A percentile compares a stretch with the other conserved stretches of the same genome.
Evolutionary conservation across 2,113 vertebrate species (phyloP).

Genomic region (Conger conger): DNA sequence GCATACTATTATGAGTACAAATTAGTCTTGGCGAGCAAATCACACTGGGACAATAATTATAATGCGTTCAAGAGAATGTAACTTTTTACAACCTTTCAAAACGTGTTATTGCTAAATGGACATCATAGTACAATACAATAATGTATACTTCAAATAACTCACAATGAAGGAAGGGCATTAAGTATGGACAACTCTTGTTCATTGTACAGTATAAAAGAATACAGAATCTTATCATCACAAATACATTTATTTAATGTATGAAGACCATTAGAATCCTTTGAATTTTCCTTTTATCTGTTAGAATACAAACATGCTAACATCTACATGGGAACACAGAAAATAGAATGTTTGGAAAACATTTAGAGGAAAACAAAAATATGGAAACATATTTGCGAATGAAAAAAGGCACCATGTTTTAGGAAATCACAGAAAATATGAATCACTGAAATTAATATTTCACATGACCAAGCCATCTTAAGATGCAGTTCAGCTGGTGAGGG

Average conservation of each 20-base stretch:
- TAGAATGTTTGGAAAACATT: conserved; percentile 9
- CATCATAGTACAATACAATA: too few species aligned
- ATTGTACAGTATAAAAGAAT: too few species aligned
- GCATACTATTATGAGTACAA: neutral
- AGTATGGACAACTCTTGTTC: too few species aligned
- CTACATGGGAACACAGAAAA: conserved; percentile 7
- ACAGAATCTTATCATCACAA: neutral
- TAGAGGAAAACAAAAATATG: neutral
- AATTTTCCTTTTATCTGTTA: neutral
- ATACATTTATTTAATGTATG: neutral
- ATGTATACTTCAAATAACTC: too few species aligned
- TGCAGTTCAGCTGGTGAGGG: neutral
- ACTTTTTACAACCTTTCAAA: too few species aligned
- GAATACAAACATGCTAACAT: conserved; percentile 3
- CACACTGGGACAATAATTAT: too few species aligned
- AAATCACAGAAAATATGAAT: neutral
- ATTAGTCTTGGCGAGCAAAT: too few species aligned
- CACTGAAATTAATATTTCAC: too few species aligned
- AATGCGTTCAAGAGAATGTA: too few species aligned
- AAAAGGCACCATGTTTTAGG: neutral
- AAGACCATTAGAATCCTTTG: neutral
- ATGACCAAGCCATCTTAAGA: neutral
- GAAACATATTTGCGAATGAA: neutral
- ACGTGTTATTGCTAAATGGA: too few species aligned
- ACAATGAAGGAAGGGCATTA: too few species aligned